These are phyloP conservation scores for Mareca penelope DNA, from an alignment of 2,797 vertebrate genomes.

Conservation along the genomic window DNA sequence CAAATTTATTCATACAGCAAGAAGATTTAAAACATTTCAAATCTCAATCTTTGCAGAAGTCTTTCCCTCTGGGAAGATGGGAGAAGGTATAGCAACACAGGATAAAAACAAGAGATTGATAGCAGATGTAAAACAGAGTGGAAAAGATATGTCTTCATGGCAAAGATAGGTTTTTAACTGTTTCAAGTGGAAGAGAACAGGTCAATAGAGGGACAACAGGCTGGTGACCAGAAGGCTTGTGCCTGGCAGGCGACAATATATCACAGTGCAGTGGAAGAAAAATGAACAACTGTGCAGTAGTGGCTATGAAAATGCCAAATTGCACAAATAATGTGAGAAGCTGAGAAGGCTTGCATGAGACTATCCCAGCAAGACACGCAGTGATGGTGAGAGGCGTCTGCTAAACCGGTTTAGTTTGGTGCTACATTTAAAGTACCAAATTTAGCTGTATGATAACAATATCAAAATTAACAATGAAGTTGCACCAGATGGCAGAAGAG, in stretches of 20 bases:
- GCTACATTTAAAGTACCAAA: neutral
- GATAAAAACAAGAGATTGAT: neutral
- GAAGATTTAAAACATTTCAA: neutral
- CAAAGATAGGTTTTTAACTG: neutral
- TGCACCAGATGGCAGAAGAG: constrained; percentile 64
- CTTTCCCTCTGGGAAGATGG: neutral
- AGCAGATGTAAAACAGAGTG: neutral
- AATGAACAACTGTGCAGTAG: neutral
- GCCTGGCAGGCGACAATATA: constrained; percentile 10
- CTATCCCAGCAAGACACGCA: neutral
- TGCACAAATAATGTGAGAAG: neutral
- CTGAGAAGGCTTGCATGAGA: neutral
- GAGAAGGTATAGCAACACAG: neutral
- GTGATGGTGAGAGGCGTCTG: neutral
- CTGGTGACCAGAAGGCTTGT: neutral
- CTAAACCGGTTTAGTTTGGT: neutral
- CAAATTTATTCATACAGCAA: neutral
- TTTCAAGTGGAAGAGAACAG: constrained; percentile 46
- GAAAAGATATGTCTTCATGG: neutral
- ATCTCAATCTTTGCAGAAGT: neutral
- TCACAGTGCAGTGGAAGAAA: neutral
- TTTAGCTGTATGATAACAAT: neutral
- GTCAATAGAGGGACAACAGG: constrained; percentile 24
- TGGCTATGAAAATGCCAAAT: constrained; percentile 3
- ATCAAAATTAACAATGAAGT: constrained; percentile 41